phyloP scores from a whole-genome alignment of 2,888 invertebrate genomes.

The Drosophila lacicola region DNA sequence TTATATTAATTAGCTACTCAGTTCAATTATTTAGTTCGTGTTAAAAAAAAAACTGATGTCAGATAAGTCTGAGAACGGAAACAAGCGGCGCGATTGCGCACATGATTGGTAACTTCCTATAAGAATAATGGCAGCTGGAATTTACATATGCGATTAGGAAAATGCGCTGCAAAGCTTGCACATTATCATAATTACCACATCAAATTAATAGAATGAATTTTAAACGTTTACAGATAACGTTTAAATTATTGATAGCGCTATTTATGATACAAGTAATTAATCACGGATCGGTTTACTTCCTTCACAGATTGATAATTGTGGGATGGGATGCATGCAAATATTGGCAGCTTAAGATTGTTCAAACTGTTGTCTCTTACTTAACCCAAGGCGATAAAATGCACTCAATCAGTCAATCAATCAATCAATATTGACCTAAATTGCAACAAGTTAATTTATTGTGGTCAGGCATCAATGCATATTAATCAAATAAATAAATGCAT shows the following conservation, averaged over 20 bases:
- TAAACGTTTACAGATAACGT: constrained; percentile 16
- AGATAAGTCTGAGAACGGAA: constrained; percentile 35
- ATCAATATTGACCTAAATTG: constrained; percentile 64
- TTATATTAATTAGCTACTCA: background rate
- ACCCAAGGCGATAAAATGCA: constrained; percentile 34
- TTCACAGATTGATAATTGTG: background rate
- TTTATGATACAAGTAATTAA: constrained; percentile 15
- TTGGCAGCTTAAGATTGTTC: no score
- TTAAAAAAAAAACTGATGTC: background rate
- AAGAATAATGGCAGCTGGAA: constrained; percentile 8
- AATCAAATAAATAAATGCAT: constrained; percentile 40
- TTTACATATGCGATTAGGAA: constrained; percentile 11
- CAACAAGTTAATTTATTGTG: constrained; percentile 42
- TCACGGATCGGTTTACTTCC: background rate
- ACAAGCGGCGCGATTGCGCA: constrained; percentile 24
- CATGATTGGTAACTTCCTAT: constrained; percentile 38
- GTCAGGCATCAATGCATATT: constrained; percentile 45
- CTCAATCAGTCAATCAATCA: constrained; percentile 34
- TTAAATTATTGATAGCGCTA: constrained; percentile 22
- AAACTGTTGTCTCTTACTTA: background rate
- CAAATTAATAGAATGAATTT: constrained; percentile 16
- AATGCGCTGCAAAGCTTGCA: constrained; percentile 2
- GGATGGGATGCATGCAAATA: no score
- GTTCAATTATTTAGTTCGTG: background rate
- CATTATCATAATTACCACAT: constrained; percentile 6